These are phyloP conservation scores for Gymnoscopelus braueri DNA, from an alignment of 2,797 vertebrate genomes.

Conservation along the genomic window DNA sequence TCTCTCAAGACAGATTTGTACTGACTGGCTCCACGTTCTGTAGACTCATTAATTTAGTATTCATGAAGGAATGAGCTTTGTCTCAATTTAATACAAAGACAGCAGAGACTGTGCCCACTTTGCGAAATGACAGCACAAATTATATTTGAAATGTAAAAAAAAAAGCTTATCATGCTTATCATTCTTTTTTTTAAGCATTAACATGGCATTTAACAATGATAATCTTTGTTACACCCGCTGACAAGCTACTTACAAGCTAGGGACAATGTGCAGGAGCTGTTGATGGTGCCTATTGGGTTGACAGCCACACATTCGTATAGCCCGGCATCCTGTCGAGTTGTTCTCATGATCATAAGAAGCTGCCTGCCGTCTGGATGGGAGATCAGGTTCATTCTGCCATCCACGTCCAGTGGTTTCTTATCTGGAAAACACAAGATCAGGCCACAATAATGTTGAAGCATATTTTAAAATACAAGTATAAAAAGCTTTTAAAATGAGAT, in stretches of 20 bases:
- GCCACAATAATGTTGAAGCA: not conserved
- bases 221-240: not conserved
- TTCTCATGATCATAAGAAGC: conserved; percentile 87
- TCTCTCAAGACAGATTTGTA: too few species aligned
- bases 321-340: conserved; percentile 84
- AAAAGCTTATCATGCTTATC: not conserved
- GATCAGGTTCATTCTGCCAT: conserved; percentile 79
- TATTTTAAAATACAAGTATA: not conserved
- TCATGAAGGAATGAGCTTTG: not conserved
- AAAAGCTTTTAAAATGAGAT: too few species aligned
- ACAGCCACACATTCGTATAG: conserved; percentile 92
- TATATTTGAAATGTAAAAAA: not conserved
- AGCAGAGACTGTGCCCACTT: not conserved
- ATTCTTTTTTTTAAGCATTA: not conserved
- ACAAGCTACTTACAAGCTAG: conserved; percentile 87
- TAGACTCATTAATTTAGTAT: not conserved
- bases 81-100: not conserved
- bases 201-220: not conserved
- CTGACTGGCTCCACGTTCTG: not conserved
- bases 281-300: conserved; percentile 88
- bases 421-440: conserved; percentile 73
- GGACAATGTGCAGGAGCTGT: conserved; percentile 89
- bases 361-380: conserved; percentile 93
- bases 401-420: conserved; percentile 82
- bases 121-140: not conserved